These are phyloP conservation scores for Drosophila emarginata DNA, from an alignment of 2,888 invertebrate species.

Conservation along the genomic window DNA sequence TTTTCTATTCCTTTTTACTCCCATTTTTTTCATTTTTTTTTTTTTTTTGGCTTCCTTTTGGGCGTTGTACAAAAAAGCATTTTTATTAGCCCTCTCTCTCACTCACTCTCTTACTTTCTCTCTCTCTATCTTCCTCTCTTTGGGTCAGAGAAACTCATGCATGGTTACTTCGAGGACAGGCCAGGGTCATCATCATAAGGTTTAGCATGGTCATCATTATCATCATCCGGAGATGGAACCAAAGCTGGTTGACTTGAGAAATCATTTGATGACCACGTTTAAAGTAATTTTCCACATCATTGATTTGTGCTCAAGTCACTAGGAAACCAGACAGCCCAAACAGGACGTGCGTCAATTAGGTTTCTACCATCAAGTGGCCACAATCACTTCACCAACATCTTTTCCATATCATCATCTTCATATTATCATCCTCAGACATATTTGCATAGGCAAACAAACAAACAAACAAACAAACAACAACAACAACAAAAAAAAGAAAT, in stretches of 20 bases:
- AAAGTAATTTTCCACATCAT: slow-evolving; percentile 72
- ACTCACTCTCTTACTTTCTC: background rate
- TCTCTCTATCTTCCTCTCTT: background rate
- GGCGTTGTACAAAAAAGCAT: slow-evolving; percentile 24
- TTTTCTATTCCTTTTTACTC: slow-evolving; percentile 7
- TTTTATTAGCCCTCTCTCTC: slow-evolving; percentile 1
- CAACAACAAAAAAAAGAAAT: no score
- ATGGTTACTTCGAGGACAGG: slow-evolving; percentile 12
- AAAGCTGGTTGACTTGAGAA: slow-evolving; percentile 12
- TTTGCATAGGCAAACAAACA: slow-evolving; percentile 8
- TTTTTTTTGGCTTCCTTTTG: slow-evolving; percentile 14
- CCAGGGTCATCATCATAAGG: slow-evolving; percentile 2
- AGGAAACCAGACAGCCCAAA: slow-evolving; percentile 23
- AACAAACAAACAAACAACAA: slow-evolving; percentile 10
- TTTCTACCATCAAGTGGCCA: background rate
- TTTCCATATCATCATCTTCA: background rate
- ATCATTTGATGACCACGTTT: slow-evolving; percentile 42
- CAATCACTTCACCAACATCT: background rate
- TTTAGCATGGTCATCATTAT: slow-evolving; percentile 16
- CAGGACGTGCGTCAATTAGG: slow-evolving; percentile 65
- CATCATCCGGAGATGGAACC: slow-evolving; percentile 19
- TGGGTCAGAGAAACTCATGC: slow-evolving; percentile 8
- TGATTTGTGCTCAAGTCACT: slow-evolving; percentile 60
- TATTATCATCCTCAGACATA: slow-evolving; percentile 2
- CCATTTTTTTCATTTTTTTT: no score